These are phyloP conservation scores for Antidorcas marsupialis DNA, from an alignment of 2,113 vertebrate genomes.

Conservation along the genomic window DNA sequence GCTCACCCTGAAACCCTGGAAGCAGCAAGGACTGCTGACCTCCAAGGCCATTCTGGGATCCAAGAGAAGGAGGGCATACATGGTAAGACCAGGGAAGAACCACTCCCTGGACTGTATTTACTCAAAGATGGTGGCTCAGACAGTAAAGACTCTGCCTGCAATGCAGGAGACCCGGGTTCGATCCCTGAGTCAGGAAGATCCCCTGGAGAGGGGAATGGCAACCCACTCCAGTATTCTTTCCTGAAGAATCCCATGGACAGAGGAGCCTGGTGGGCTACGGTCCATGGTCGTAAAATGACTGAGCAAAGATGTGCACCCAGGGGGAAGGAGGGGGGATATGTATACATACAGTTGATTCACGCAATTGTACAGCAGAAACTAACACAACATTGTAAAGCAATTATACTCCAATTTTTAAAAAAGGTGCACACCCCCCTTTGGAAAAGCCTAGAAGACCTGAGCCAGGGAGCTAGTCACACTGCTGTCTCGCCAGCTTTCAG, in stretches of 20 bases:
- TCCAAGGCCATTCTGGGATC: slow-evolving; percentile 4
- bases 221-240: not conserved
- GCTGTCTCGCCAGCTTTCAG: not conserved
- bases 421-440: not conserved
- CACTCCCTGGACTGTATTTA: not conserved
- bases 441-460: not conserved
- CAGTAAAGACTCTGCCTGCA: not conserved
- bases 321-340: not conserved
- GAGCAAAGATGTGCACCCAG: not conserved
- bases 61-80: not conserved
- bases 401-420: not conserved
- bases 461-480: not conserved
- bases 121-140: not conserved
- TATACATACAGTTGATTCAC: not conserved
- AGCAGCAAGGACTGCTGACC: not conserved
- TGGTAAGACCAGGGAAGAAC: not conserved
- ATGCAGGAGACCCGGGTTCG: not conserved
- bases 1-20: not conserved
- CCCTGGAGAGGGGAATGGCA: not conserved
- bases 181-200: not conserved
- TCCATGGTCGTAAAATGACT: not conserved
- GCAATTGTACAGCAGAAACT: not conserved
- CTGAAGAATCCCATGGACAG: not conserved
- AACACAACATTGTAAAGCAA: not conserved
- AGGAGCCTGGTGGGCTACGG: not conserved